phyloP scores from a whole-genome alignment of 1,140 invertebrate species.

The Drosophila azteca region DNA sequence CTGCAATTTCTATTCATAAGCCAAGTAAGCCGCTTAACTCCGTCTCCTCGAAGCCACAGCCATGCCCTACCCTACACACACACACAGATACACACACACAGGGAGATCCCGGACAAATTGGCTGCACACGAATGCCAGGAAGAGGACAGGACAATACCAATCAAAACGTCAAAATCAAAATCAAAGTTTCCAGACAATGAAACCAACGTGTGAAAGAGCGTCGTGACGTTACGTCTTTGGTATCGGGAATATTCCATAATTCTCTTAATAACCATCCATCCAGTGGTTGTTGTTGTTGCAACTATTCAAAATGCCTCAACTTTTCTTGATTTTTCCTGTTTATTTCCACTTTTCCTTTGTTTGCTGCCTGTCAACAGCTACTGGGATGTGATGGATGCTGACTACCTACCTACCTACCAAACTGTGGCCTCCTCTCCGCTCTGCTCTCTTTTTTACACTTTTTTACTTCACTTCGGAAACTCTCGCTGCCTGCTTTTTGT shows the following conservation, averaged over 20 bases:
- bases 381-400: conserved; percentile 49
- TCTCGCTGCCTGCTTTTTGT: conserved; percentile 65
- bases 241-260: conserved; percentile 49
- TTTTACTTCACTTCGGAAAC: no score
- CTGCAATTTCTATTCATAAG: no score
- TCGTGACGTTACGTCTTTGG: conserved; percentile 45
- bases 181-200: conserved; percentile 48
- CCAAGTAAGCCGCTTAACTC: no score
- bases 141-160: conserved; percentile 57
- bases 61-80: neutral
- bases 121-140: conserved; percentile 42
- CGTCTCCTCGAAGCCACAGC: neutral
- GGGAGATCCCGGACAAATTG: conserved; percentile 70
- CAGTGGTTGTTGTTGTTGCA: conserved; percentile 15
- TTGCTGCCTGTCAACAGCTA: conserved; percentile 43
- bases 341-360: conserved; percentile 41
- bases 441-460: conserved; percentile 26
- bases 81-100: neutral
- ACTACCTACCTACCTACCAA: conserved; percentile 6
- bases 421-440: conserved; percentile 16
- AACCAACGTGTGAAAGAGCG: conserved; percentile 26
- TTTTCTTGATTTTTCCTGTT: conserved; percentile 5
- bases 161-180: conserved; percentile 71
- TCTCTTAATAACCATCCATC: conserved; percentile 36
- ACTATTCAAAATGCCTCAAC: no score